Base-by-base conservation (phyloP, 2,797 vertebrate species). In the Muraenolepis orangiensis region DNA sequence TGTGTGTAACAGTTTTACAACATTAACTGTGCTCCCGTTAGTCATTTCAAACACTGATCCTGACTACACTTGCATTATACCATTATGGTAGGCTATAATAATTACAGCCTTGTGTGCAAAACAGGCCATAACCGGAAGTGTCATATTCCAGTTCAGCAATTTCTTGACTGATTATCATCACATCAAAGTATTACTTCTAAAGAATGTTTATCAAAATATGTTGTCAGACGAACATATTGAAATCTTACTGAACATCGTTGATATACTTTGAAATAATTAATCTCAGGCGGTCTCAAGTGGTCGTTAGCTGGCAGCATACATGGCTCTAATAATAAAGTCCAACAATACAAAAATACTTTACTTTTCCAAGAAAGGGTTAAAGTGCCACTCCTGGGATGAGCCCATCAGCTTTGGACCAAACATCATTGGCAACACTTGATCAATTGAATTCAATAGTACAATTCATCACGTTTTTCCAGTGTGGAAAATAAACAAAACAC, bases 311-410 rank as follows among this genome's bases (percentile, higher is more conserved):
- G 51, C n/a, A 61, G 51, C 51, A 26, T 12, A 26, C 51, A 26
- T 26, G 26, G 51, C n/a, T 23, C n/a, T n/a, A n/a, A n/a, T n/a
- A n/a, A 61, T 13, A 4, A 51, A 20, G 46, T 20, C 0, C 46
- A 51, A 51, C n/a, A 29, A 66, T 14, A 26, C 26, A 12, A 64
- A 30, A 67, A 67, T 29, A 67, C 29, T 26, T 51, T 42, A 10
- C 57, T 8, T 64, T 64, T 12, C 30, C 4, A 31, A 29, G 30
- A 30, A 67, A 12, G 70, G 38, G 10, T 40, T 82, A 79, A 81
- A 85, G 82, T 80, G 74, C 78, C 72, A 71, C 1, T 34, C 23
- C 14, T 2, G 71, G 32, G 32, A 57, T 40, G 6, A 31, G 1
- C 5, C 28, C n/a, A 61, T 20, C 6, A 40, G 1, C 40, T 14